Base-by-base conservation (phyloP, 2,888 invertebrate species). In the Microctonus aethiopoides region DNA sequence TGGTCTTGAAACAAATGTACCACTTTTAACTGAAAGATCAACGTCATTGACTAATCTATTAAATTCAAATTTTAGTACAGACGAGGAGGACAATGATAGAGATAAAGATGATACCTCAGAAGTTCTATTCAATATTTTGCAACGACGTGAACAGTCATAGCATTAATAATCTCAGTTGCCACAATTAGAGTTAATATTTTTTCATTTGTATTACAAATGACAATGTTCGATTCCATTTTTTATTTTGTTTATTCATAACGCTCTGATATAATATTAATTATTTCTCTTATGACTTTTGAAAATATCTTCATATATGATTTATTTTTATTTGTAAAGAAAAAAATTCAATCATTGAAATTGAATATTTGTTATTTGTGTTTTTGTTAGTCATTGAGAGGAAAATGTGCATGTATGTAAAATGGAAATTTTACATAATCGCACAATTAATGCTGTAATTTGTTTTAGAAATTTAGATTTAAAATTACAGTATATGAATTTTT, bases 111-210 rank as follows among this genome's bases (percentile, higher is more conserved):
- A 86, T 79, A 88, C 89, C 72, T 87, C 87, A 54, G 87, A 89
- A 81, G 84, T 89, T 74, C 78, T 89, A 51, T 88, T 89, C 67
- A 87, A 88, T 76, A 88, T 89, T 78, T 81, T 89, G 54, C 84
- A 85, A 75, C 84, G 85, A 72, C 80, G 86, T 73, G 86, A 86
- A 76, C 81, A 82, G 71, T 74, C 72, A 70, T 68, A 20, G 60
- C 69, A 63, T 22, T 36, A 60, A 71, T 46, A 34, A 70, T 64
- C 65, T 62, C 60, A 61, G 57, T 68, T 59, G 41, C 51, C 51
- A 67, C 22, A 56, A 67, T 32, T 62, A 52, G 29, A 34, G 20
- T 62, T 62, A 39, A 56, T 66, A 51, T 46, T 22, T 46, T 60
- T 61, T 24, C 34, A 34, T 4, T 63, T 63, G 57, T 34, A 66